These are phyloP conservation scores for Pempheris klunzingeri DNA, from an alignment of 2,797 vertebrate genomes.

Conservation along the genomic window DNA sequence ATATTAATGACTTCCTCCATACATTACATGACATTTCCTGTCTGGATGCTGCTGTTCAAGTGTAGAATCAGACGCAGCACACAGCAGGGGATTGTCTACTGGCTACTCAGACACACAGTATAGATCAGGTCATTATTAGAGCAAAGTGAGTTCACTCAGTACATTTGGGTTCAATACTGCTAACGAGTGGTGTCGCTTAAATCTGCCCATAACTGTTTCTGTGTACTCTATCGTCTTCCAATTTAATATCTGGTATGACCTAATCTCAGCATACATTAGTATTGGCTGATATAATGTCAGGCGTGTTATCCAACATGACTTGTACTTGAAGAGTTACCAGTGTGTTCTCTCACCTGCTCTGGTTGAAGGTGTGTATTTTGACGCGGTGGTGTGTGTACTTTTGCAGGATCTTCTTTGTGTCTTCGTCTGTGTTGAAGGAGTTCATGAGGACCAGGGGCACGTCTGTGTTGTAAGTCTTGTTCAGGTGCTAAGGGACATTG, in stretches of 20 bases:
- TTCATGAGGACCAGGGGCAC: slow-evolving; percentile 92
- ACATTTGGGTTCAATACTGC: not conserved
- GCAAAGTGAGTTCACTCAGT: not conserved
- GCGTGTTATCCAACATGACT: not conserved
- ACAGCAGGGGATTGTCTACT: not conserved
- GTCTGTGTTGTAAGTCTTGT: slow-evolving; percentile 94
- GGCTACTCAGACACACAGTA: not conserved
- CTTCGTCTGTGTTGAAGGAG: slow-evolving; percentile 95
- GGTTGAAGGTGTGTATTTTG: slow-evolving; percentile 98
- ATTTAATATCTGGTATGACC: not conserved
- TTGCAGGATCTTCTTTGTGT: slow-evolving; percentile 94
- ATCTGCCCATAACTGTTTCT: not conserved
- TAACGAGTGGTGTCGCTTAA: not conserved
- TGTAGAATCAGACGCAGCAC: not conserved
- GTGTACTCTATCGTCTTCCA: not conserved
- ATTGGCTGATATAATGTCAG: not conserved
- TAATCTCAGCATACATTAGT: too few relatives aligned
- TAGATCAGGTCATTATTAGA: not conserved
- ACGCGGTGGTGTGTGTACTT: slow-evolving; percentile 94
- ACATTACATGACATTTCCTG: slow-evolving; percentile 31
- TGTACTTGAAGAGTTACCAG: too few relatives aligned
- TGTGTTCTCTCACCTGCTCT: slow-evolving; percentile 82
- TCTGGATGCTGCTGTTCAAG: slow-evolving; percentile 5
- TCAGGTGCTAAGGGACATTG: slow-evolving; percentile 89
- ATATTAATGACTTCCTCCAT: slow-evolving; percentile 40